Conservation (phyloP, 2,888 invertebrate genomes). For the Heliconius charithonia region DNA sequence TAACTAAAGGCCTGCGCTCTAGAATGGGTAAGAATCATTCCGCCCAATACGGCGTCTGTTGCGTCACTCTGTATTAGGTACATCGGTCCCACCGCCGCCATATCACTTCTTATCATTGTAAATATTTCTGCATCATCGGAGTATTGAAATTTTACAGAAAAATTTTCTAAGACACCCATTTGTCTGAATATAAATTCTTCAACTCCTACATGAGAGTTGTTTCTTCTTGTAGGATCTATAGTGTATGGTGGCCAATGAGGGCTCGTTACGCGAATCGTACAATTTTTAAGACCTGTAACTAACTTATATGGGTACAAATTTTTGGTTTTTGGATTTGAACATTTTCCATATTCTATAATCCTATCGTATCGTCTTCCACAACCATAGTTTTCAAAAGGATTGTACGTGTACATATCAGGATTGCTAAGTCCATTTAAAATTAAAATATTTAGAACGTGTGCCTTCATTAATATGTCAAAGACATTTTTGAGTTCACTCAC, state of each 20-base stretch:
- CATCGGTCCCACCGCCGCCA: slow-evolving; percentile 55
- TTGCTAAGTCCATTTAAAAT: slow-evolving; percentile 55
- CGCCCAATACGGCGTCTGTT: slow-evolving; percentile 52
- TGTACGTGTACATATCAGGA: slow-evolving; percentile 60
- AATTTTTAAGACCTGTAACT: slow-evolving; percentile 58
- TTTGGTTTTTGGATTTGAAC: slow-evolving; percentile 46
- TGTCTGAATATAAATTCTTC: slow-evolving; percentile 54
- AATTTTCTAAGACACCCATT: slow-evolving; percentile 56
- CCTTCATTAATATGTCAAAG: slow-evolving; percentile 56
- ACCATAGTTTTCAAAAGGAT: slow-evolving; percentile 63
- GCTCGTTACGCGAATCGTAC: slow-evolving; percentile 57
- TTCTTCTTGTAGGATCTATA: slow-evolving; percentile 49
- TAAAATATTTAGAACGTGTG: slow-evolving; percentile 56
- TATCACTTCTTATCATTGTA: slow-evolving; percentile 45
- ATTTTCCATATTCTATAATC: slow-evolving; percentile 59
- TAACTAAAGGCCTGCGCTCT: slow-evolving; percentile 56
- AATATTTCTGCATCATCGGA: slow-evolving; percentile 48
- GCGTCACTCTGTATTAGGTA: slow-evolving; percentile 47
- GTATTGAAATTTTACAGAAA: slow-evolving; percentile 56
- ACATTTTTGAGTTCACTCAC: slow-evolving; percentile 50
- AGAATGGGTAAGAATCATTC: slow-evolving; percentile 48
- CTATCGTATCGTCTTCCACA: slow-evolving; percentile 63
- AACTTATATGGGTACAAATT: slow-evolving; percentile 57
- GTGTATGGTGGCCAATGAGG: slow-evolving; percentile 62
- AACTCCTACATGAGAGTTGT: slow-evolving; percentile 40